Evolutionary conservation across 2,888 invertebrate genomes (phyloP).

Genomic region (Coecobrya sp.): DNA sequence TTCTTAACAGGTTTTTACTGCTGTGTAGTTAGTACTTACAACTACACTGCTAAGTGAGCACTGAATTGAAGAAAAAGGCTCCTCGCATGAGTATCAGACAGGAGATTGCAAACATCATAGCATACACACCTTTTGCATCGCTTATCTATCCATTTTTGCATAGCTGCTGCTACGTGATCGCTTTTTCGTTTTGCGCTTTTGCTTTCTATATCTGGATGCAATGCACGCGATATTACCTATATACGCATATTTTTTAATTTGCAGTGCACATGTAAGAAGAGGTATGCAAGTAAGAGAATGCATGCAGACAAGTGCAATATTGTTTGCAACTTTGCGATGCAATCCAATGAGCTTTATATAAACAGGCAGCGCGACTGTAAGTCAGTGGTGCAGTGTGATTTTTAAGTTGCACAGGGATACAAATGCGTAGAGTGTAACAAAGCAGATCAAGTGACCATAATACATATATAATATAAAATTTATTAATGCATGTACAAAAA

Average conservation of each 20-base stretch:
- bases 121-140: not conserved
- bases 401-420: too few relatives aligned
- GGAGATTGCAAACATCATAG: not conserved
- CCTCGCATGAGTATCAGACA: constrained; percentile 62
- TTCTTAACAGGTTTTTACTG: not conserved
- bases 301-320: constrained; percentile 40
- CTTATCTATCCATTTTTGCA: constrained; percentile 36
- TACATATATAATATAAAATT: not conserved
- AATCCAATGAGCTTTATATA: constrained; percentile 18
- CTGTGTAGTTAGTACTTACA: constrained; percentile 67
- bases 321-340: constrained; percentile 52
- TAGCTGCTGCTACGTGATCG: constrained; percentile 55
- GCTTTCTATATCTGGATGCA: constrained; percentile 16
- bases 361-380: not conserved
- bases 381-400: not conserved
- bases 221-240: not conserved
- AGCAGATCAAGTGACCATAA: not conserved
- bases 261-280: too few relatives aligned
- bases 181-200: constrained; percentile 40
- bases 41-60: constrained; percentile 72
- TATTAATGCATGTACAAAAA: not conserved
- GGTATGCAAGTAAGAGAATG: too few relatives aligned
- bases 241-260: not conserved
- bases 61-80: constrained; percentile 64
- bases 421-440: too few relatives aligned